Evolutionary conservation across 2,888 invertebrate species (phyloP).

Genomic region (Caenorhabditis drosophilae): DNA sequence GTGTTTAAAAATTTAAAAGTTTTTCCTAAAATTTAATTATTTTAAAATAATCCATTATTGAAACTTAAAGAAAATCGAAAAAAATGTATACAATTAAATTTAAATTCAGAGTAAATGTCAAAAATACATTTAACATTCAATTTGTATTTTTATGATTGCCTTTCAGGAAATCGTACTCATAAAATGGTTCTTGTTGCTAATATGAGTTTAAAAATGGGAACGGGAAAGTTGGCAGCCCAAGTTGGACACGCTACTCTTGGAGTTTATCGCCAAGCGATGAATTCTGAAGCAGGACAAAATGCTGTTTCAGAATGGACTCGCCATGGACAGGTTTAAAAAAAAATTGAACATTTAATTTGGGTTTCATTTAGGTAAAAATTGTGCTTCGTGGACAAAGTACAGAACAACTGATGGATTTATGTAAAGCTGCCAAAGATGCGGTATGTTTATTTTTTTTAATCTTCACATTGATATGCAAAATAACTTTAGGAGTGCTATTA

Average conservation of each 20-base stretch:
- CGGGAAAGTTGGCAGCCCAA: constrained; percentile 76
- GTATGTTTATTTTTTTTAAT: no score
- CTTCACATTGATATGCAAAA: no score
- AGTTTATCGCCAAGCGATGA: constrained; percentile 71
- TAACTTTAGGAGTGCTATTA: no score
- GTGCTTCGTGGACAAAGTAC: constrained; percentile 70
- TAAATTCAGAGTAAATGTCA: no score
- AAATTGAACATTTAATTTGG: background rate
- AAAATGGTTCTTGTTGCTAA: constrained; percentile 78
- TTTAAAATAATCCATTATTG: no score
- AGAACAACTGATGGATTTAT: constrained; percentile 71
- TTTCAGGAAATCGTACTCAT: constrained; percentile 66
- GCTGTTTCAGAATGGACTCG: constrained; percentile 40
- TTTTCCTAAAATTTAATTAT: no score
- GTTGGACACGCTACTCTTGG: constrained; percentile 75
- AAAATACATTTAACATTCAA: no score
- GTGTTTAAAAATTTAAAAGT: no score
- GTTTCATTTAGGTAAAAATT: constrained; percentile 50
- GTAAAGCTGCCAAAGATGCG: constrained; percentile 69
- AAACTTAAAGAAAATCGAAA: no score
- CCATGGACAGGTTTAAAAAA: constrained; percentile 32
- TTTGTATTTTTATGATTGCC: no score
- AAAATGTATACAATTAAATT: no score
- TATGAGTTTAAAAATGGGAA: constrained; percentile 75
- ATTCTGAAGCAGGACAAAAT: constrained; percentile 35